Base-by-base conservation (phyloP, 2,888 invertebrate genomes). In the Neoaliturus tenellus region DNA sequence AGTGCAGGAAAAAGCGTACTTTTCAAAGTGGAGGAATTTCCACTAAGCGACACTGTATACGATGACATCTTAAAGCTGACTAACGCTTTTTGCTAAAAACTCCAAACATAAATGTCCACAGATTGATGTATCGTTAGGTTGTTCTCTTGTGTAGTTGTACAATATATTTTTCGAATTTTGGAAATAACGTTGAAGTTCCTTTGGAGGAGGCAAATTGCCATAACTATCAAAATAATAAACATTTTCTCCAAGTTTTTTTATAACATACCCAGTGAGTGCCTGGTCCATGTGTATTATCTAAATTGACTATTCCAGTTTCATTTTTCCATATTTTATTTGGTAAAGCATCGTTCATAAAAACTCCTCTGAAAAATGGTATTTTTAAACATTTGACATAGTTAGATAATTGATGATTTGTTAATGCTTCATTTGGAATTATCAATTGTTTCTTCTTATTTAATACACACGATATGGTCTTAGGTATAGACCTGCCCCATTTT, bases 381-480 rank as follows among this genome's bases (percentile, higher is more conserved):
- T 39, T 81, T 17, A 81, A 28, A 35, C 67, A 67, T 20, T 23
- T 6, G 12, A 44, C 81, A 39, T 71, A 23, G 3, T 12, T 35
- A 20, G 12, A 20, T 39, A 71, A 39, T 17, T 35, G n/a, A 20
- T 71, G 0, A 80, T 51, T 48, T 10, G 28, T 78, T 44, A 78
- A 78, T 14, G 6, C 48, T 44, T 31, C 48, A 23, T 78, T 78
- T 20, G 23, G 48, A 23, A 48, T 14, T 23, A 78, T 5, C 23
- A 78, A n/a, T n/a, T n/a, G 44, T 17, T 78, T n/a, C 48, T 23
- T 23, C 5, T 12, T 44, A 5, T 41, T 78, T 78, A 78, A 78
- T 78, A 78, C 41, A 78, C 78, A 78, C n/a, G 67, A 48, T 78
- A 78, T 10, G 78, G 78, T 78, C 28, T 78, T 44, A 78, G 78